Percentiles rank a stretch among this genome's conserved stretches.
Evolutionary conservation across 2,888 invertebrate species (phyloP).

Genomic region (Ophion slaviceki): DNA sequence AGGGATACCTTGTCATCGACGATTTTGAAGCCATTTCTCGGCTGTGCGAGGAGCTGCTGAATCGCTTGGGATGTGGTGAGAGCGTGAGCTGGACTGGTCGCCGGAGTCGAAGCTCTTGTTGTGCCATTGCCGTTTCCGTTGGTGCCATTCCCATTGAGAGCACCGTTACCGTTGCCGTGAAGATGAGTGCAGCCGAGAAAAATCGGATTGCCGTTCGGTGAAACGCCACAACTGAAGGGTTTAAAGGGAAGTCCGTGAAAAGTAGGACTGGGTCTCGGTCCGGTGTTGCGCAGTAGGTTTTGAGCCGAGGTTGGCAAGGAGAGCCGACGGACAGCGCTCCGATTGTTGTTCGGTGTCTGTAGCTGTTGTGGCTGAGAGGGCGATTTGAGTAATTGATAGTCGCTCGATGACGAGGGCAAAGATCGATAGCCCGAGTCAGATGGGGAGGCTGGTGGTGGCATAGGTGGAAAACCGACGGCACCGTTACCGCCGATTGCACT

Average conservation of each 20-base stretch:
- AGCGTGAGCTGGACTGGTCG: constrained; percentile 79
- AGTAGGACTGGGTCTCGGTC: constrained; percentile 87
- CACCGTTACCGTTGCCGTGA: constrained; percentile 74
- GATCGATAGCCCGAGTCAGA: constrained; percentile 85
- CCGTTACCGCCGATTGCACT: constrained; percentile 71
- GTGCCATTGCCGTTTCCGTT: constrained; percentile 67
- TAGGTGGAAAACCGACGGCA: constrained; percentile 55
- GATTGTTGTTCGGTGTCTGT: constrained; percentile 83
- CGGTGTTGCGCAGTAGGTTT: constrained; percentile 83
- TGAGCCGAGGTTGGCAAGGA: constrained; percentile 85
- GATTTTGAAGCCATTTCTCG: constrained; percentile 90
- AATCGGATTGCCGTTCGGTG: constrained; percentile 83
- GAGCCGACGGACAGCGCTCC: constrained; percentile 85
- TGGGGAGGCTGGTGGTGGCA: constrained; percentile 82
- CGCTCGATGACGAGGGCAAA: constrained; percentile 87
- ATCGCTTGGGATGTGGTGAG: constrained; percentile 88
- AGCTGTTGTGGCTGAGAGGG: constrained; percentile 75
- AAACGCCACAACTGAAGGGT: constrained; percentile 82
- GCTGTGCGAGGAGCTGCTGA: constrained; percentile 88
- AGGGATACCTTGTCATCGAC: constrained; percentile 91
- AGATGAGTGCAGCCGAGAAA: constrained; percentile 84
- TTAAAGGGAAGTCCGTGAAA: constrained; percentile 86
- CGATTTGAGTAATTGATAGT: constrained; percentile 86
- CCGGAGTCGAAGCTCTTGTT: constrained; percentile 78
- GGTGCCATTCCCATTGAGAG: constrained; percentile 67